Evolutionary conservation across 2,113 vertebrate genomes (phyloP).

Genomic region (Glaucidium brasilianum): DNA sequence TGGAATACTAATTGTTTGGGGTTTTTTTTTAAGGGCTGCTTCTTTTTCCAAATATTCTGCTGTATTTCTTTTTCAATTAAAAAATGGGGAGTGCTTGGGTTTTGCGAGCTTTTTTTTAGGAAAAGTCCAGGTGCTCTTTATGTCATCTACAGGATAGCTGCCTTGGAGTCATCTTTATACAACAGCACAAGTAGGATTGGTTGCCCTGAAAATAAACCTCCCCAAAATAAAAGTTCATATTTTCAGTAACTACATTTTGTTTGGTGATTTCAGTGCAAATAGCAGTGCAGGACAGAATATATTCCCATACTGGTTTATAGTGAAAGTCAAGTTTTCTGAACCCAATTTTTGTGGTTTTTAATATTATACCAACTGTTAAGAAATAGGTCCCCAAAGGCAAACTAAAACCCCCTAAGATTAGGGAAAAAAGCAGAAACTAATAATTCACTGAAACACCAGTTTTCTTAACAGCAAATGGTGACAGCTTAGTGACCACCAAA

Average conservation of each 20-base stretch:
- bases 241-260: not conserved
- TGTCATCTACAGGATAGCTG: not conserved
- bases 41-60: not conserved
- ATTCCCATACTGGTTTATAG: not conserved
- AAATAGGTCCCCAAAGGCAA: not conserved
- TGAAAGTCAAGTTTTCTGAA: not conserved
- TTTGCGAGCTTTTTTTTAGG: not conserved
- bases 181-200: not conserved
- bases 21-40: not conserved
- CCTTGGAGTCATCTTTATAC: not conserved
- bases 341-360: not conserved
- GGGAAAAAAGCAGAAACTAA: not conserved
- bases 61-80: not conserved
- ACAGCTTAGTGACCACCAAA: not conserved
- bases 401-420: not conserved
- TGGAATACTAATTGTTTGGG: not conserved
- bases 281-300: not conserved
- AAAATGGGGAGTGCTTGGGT: not conserved
- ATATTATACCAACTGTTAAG: not conserved
- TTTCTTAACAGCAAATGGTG: not conserved
- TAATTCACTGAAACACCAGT: not conserved
- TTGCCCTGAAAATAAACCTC: not conserved
- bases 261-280: not conserved
- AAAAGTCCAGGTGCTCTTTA: not conserved
- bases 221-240: not conserved